Conservation (phyloP, 1,140 invertebrate species). For the Paracyclopina nana region DNA sequence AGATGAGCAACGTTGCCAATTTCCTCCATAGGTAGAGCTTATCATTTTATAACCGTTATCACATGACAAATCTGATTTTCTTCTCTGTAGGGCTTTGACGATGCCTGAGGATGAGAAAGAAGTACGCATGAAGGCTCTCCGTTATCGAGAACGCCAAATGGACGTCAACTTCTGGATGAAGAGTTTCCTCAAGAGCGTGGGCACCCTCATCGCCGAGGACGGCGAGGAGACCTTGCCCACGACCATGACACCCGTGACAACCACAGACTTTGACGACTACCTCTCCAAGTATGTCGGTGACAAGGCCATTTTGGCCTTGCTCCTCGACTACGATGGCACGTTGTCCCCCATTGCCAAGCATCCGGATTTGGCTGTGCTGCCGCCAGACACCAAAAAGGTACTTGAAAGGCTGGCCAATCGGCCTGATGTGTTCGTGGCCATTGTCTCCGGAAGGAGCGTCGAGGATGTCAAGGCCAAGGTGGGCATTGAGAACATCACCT, state of each 20-base stretch:
- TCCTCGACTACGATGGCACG: constrained; percentile 75
- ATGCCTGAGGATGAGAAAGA: constrained; percentile 75
- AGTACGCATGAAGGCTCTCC: constrained; percentile 59
- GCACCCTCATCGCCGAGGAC: constrained; percentile 36
- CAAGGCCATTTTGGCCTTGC: constrained; percentile 55
- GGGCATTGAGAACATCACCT: constrained; percentile 60
- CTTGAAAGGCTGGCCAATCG: constrained; percentile 61
- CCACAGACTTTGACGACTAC: constrained; percentile 46
- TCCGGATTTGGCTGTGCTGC: constrained; percentile 62
- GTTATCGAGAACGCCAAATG: constrained; percentile 39
- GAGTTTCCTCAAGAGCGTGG: constrained; percentile 41
- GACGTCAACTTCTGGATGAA: constrained; percentile 78
- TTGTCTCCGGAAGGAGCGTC: constrained; percentile 64
- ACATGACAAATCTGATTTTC: too few relatives aligned
- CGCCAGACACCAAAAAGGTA: constrained; percentile 60
- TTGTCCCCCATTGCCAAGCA: constrained; percentile 67
- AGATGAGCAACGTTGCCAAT: constrained; percentile 63
- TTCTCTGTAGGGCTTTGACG: constrained; percentile 54
- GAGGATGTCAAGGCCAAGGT: constrained; percentile 74
- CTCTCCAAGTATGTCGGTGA: constrained; percentile 54
- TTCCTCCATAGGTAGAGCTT: constrained; percentile 50
- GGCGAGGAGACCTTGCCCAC: constrained; percentile 54
- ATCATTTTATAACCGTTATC: too few relatives aligned
- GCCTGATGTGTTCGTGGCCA: constrained; percentile 65
- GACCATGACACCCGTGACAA: constrained; percentile 57